Percentiles rank a stretch among this genome's conserved stretches.
These are phyloP conservation scores for Stegastes partitus DNA, from an alignment of 2,113 vertebrate genomes.

Conservation along the genomic window DNA sequence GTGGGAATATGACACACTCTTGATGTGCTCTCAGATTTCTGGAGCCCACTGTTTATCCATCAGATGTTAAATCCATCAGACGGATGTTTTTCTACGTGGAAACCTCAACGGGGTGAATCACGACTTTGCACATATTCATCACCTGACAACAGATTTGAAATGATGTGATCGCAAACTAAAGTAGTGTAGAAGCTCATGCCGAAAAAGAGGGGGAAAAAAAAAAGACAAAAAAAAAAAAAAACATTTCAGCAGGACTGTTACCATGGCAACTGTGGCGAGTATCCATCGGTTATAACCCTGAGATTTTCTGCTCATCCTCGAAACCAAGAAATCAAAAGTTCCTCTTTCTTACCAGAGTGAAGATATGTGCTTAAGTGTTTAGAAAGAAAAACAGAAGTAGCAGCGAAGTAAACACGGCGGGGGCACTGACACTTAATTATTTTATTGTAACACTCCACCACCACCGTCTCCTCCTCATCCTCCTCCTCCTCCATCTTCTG, in stretches of 20 bases:
- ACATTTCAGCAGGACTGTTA: constrained; percentile 5
- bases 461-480: constrained; percentile 9
- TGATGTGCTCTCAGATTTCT: too few species aligned
- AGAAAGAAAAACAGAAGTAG: constrained; percentile 1
- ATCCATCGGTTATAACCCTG: constrained; percentile 36
- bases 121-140: not conserved
- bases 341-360: not conserved
- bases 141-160: not conserved
- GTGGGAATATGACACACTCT: too few species aligned
- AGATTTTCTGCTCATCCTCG: not conserved
- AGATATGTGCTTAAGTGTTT: not conserved
- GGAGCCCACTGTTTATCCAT: too few species aligned
- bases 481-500: constrained; percentile 3
- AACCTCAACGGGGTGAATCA: not conserved
- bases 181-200: not conserved
- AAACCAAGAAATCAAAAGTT: not conserved
- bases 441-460: not conserved
- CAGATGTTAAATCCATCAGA: too few species aligned
- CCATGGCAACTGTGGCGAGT: constrained; percentile 50
- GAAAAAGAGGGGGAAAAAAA: not conserved
- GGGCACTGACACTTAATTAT: constrained; percentile 13
- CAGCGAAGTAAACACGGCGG: not conserved
- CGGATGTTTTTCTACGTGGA: too few species aligned
- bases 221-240: not conserved
- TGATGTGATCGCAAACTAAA: not conserved